Evolutionary conservation across 2,113 vertebrate species (phyloP).

Genomic region (Ibidorhyncha struthersii): DNA sequence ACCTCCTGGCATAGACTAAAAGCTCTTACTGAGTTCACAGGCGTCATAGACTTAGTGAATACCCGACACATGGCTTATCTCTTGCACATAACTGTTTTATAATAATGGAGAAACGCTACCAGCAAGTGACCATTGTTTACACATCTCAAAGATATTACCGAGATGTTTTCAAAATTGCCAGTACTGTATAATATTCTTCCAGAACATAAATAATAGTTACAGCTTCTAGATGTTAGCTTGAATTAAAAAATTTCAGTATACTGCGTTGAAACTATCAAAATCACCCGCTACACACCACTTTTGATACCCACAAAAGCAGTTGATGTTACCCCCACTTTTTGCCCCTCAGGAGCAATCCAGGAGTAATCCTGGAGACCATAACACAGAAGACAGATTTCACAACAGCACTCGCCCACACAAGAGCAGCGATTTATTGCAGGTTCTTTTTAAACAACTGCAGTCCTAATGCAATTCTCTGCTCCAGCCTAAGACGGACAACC

Average conservation of each 20-base stretch:
- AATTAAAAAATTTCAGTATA: background rate
- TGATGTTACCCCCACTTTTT: background rate
- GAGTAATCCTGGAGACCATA: background rate
- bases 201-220: background rate
- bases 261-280: background rate
- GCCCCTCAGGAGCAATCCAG: background rate
- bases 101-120: background rate
- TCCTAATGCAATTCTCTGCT: background rate
- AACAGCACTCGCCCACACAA: background rate
- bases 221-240: background rate
- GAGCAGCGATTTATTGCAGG: constrained; percentile 2
- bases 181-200: background rate
- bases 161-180: background rate
- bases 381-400: background rate
- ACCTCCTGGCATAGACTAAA: constrained; percentile 21
- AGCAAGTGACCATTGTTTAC: background rate
- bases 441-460: background rate
- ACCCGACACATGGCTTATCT: background rate
- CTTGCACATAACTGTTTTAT: background rate
- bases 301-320: background rate
- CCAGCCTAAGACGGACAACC: background rate
- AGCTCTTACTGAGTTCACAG: background rate
- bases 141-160: background rate
- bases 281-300: background rate
- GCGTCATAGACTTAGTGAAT: background rate